Evolutionary conservation across 2,888 invertebrate species (phyloP).

Genomic region (Anticlea derivata): DNA sequence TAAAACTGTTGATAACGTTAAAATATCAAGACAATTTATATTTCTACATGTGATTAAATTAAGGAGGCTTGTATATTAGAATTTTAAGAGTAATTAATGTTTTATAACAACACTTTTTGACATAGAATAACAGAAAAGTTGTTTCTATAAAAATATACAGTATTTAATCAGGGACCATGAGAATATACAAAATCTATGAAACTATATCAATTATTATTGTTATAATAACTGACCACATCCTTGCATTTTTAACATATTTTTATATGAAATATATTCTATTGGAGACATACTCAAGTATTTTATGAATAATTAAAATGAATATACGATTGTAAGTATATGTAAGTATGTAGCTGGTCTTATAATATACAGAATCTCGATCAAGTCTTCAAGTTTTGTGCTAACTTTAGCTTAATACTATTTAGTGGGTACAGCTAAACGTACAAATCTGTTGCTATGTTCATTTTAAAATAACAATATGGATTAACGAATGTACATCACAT

Average conservation of each 20-base stretch:
- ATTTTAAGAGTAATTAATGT: background rate
- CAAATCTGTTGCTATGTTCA: conserved; percentile 25
- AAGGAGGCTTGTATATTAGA: conserved; percentile 11
- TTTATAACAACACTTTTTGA: conserved; percentile 11
- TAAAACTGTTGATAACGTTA: background rate
- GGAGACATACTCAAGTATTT: conserved; percentile 8
- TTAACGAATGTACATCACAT: conserved; percentile 15
- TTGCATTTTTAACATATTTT: conserved; percentile 27
- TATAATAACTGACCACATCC: conserved; percentile 15
- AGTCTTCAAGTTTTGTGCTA: conserved; percentile 24
- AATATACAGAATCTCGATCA: conserved; percentile 30
- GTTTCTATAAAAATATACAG: conserved; percentile 40
- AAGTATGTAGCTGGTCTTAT: conserved; percentile 7
- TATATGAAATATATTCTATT: conserved; percentile 17
- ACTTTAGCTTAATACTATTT: conserved; percentile 11
- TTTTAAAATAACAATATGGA: conserved; percentile 13
- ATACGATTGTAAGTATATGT: background rate
- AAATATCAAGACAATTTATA: conserved; percentile 1
- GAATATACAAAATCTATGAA: conserved; percentile 39
- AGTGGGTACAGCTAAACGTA: conserved; percentile 18
- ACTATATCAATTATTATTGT: conserved; percentile 25
- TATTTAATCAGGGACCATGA: conserved; percentile 55
- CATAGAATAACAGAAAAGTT: conserved; percentile 36
- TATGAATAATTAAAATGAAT: conserved; percentile 7
- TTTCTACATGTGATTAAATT: conserved; percentile 9